Conservation (phyloP, 2,113 vertebrate genomes). For the Sinocyclocheilus grahami region DNA sequence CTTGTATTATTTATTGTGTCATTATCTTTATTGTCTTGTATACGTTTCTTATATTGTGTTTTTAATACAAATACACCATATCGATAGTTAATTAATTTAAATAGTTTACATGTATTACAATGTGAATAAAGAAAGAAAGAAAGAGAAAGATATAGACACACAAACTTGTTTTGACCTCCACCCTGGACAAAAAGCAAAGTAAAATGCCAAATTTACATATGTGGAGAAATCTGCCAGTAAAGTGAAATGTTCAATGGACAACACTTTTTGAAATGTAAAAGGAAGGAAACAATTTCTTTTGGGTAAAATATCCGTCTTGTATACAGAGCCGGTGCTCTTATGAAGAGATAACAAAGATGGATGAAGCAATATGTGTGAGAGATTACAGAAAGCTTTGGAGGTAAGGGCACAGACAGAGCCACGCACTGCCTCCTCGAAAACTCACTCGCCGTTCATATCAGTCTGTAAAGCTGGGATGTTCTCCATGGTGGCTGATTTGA, state of each 20-base stretch:
- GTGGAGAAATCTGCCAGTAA: constrained; percentile 37
- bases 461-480: constrained; percentile 48
- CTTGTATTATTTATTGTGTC: too few species aligned
- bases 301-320: constrained; percentile 48
- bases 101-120: not conserved
- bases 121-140: not conserved
- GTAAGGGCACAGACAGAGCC: constrained; percentile 53
- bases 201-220: constrained; percentile 43
- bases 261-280: constrained; percentile 53
- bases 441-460: constrained; percentile 54
- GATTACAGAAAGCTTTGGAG: constrained; percentile 57
- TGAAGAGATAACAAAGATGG: constrained; percentile 61
- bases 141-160: not conserved
- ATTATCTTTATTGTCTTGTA: too few species aligned
- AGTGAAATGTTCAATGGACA: constrained; percentile 48
- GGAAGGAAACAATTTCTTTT: constrained; percentile 57
- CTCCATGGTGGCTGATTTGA: constrained; percentile 44
- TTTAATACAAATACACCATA: not conserved
- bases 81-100: not conserved
- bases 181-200: not conserved
- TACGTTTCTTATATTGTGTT: not conserved
- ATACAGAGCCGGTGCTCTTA: constrained; percentile 52
- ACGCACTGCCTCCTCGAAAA: constrained; percentile 42
- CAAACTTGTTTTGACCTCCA: not conserved
- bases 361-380: constrained; percentile 61